Conservation (phyloP, 2,113 vertebrate species). For the Litocranius walleri region DNA sequence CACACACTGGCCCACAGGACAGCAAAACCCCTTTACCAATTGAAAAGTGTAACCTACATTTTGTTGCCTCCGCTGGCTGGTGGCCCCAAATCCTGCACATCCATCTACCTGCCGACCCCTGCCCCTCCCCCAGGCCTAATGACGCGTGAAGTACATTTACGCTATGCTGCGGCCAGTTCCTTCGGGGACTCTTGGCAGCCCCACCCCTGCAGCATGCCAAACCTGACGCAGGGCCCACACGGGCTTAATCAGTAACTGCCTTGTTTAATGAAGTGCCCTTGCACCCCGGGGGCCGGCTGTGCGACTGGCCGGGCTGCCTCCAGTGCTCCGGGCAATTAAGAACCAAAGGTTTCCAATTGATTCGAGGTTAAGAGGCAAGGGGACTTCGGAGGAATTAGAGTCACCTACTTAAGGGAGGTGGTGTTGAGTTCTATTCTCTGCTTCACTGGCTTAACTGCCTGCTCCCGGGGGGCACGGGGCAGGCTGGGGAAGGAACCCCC, state of each 20-base stretch:
- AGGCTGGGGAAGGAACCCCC: conserved; percentile 61
- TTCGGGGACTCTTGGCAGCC: conserved; percentile 52
- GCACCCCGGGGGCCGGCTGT: conserved; percentile 58
- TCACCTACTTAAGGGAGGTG: conserved; percentile 68
- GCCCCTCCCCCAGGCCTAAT: conserved; percentile 57
- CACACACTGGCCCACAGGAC: background rate
- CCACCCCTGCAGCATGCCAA: conserved; percentile 64
- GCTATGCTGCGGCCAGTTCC: conserved; percentile 54
- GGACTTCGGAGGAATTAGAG: conserved; percentile 77
- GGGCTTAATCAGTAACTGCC: conserved; percentile 83
- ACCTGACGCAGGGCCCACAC: conserved; percentile 54
- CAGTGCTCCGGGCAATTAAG: conserved; percentile 76
- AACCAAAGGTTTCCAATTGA: conserved; percentile 77
- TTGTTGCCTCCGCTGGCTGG: conserved; percentile 19
- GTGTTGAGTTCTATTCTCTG: conserved; percentile 66
- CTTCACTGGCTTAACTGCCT: conserved; percentile 79
- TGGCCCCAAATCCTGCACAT: conserved; percentile 1
- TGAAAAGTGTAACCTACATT: background rate
- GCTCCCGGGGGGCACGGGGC: conserved; percentile 4
- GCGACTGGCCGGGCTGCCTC: conserved; percentile 72
- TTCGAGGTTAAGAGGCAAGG: conserved; percentile 75
- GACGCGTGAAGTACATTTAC: conserved; percentile 79
- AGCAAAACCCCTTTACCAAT: conserved; percentile 3
- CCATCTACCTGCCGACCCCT: conserved; percentile 16
- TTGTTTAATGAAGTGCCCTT: conserved; percentile 75